These are phyloP conservation scores for Andrena trimmerana DNA, from an alignment of 2,888 invertebrate genomes.

Conservation along the genomic window DNA sequence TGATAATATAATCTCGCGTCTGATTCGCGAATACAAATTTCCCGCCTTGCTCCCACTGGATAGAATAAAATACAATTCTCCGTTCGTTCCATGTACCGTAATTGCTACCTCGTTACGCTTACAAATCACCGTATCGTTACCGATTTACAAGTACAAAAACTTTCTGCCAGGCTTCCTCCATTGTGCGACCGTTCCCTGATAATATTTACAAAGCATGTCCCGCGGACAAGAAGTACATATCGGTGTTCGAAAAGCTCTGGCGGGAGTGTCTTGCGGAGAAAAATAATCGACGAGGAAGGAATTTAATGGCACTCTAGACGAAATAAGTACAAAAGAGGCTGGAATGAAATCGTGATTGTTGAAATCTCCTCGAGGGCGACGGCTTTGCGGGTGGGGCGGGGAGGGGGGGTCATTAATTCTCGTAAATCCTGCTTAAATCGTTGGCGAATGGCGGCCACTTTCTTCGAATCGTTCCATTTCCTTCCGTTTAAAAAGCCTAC, in stretches of 20 bases:
- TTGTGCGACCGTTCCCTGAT: background rate
- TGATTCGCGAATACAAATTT: background rate
- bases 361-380: background rate
- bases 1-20: background rate
- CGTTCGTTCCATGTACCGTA: no score
- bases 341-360: background rate
- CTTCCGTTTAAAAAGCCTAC: slow-evolving; percentile 34
- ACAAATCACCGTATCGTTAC: background rate
- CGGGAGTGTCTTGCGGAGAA: background rate
- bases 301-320: background rate
- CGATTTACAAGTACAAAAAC: background rate
- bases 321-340: background rate
- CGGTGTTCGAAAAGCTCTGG: background rate
- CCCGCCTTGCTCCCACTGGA: no score
- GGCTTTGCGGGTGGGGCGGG: no score
- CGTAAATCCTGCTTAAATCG: background rate
- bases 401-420: slow-evolving; percentile 5
- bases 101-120: background rate
- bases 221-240: background rate
- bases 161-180: background rate
- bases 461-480: slow-evolving; percentile 16
- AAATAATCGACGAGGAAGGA: background rate
- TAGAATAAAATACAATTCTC: background rate
- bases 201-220: background rate
- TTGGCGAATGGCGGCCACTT: background rate